A percentile compares a stretch with the other conserved stretches of the same genome.
Conservation (phyloP, 2,888 invertebrate genomes). For the Stenodema calcarata region DNA sequence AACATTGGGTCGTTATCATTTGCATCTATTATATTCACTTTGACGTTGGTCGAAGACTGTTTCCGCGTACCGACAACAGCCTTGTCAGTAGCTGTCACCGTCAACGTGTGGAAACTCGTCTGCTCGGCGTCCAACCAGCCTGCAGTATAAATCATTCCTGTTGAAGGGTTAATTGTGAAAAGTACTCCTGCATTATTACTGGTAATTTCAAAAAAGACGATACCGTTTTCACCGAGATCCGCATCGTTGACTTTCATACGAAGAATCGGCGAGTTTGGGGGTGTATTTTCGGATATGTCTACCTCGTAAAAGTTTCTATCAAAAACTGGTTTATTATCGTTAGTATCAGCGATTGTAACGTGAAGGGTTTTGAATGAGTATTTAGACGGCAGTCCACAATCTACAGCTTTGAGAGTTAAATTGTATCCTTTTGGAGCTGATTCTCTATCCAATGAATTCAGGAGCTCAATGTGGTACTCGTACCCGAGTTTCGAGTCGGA, state of each 20-base stretch:
- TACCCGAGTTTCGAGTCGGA: conserved; percentile 63
- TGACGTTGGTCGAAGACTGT: conserved; percentile 87
- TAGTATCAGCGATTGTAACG: conserved; percentile 80
- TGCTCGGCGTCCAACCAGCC: conserved; percentile 82
- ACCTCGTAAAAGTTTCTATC: conserved; percentile 85
- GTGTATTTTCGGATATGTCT: conserved; percentile 85
- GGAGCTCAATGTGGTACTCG: conserved; percentile 80
- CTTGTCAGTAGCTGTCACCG: conserved; percentile 86
- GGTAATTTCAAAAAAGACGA: conserved; percentile 81
- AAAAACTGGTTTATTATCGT: conserved; percentile 86
- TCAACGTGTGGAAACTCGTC: conserved; percentile 81
- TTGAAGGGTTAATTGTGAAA: conserved; percentile 76
- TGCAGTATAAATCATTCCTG: conserved; percentile 72
- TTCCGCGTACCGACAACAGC: conserved; percentile 80
- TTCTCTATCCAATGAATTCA: conserved; percentile 78
- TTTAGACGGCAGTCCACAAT: conserved; percentile 79
- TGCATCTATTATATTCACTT: conserved; percentile 84
- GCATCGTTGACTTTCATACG: conserved; percentile 83
- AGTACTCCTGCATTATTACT: conserved; percentile 88
- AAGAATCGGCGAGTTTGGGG: conserved; percentile 84
- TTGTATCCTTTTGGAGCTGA: conserved; percentile 80
- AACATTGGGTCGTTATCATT: conserved; percentile 94
- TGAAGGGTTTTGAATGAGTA: conserved; percentile 80
- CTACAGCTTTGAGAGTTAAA: conserved; percentile 82
- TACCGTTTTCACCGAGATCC: conserved; percentile 68